A percentile compares a stretch with the other conserved stretches of the same genome.
Evolutionary conservation across 2,113 vertebrate species (phyloP).

Genomic region (Phalacrocorax carbo): DNA sequence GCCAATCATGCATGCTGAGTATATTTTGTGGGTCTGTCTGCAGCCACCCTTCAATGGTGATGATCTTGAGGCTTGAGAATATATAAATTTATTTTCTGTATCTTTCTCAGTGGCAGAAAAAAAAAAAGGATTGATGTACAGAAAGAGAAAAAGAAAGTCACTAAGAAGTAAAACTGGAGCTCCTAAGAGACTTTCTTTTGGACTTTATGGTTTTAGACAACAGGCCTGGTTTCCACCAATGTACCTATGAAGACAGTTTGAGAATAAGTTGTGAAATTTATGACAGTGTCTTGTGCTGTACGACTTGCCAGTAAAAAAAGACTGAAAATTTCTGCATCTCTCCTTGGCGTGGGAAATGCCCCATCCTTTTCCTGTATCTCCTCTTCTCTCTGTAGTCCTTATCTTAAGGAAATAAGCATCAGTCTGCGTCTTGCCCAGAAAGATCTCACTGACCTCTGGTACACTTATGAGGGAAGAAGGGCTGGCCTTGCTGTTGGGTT

Average conservation of each 20-base stretch:
- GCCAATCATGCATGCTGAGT: background rate
- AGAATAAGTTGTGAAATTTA: background rate
- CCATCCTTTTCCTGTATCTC: background rate
- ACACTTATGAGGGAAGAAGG: background rate
- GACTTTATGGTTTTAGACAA: background rate
- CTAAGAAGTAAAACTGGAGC: background rate
- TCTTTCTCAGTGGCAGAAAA: background rate
- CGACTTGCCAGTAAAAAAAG: background rate
- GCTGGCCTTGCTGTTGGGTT: background rate
- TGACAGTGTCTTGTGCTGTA: background rate
- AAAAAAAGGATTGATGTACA: background rate
- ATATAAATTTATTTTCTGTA: background rate
- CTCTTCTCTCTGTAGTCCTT: background rate
- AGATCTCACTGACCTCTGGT: background rate
- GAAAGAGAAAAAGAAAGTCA: background rate
- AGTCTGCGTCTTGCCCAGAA: background rate
- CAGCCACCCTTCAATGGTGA: background rate
- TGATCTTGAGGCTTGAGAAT: background rate
- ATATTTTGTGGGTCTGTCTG: background rate
- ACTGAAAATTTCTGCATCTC: background rate
- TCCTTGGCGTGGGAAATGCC: background rate
- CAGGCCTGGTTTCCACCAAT: background rate
- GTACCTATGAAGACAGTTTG: background rate
- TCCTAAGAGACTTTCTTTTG: background rate
- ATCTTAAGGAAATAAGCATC: background rate